These are phyloP conservation scores for Potorous gilbertii DNA, from an alignment of 2,797 vertebrate species.

Conservation along the genomic window DNA sequence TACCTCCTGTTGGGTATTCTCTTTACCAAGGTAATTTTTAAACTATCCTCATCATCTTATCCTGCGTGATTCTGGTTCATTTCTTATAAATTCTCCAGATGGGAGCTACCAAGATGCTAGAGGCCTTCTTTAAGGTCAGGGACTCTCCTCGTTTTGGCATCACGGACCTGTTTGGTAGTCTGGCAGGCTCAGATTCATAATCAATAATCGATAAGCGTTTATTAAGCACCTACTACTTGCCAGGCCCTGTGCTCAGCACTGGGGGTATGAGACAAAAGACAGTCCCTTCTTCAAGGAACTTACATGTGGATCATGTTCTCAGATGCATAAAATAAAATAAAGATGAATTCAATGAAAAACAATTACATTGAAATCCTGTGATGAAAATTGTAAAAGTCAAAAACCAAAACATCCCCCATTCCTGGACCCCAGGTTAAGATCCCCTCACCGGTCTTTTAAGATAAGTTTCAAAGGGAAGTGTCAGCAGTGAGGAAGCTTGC, in stretches of 20 bases:
- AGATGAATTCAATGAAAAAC: neutral
- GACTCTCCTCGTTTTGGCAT: neutral
- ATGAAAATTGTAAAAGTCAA: neutral
- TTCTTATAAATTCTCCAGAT: neutral
- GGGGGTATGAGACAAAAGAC: neutral
- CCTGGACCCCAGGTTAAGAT: neutral
- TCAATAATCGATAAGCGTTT: neutral
- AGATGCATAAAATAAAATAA: neutral
- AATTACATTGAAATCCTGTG: neutral
- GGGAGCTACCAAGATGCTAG: neutral
- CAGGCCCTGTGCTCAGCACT: neutral
- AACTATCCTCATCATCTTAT: neutral
- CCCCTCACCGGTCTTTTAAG: neutral
- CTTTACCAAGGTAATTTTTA: neutral
- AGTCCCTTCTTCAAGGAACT: neutral
- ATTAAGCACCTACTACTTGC: neutral
- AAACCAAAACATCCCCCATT: neutral
- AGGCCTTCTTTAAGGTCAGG: neutral
- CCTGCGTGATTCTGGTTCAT: neutral
- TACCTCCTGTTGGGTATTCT: neutral
- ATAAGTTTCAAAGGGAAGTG: neutral
- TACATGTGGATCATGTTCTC: neutral
- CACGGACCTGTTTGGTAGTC: neutral
- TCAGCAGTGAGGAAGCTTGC: neutral
- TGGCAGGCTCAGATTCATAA: neutral